Base-by-base conservation (phyloP, 2,888 invertebrate genomes). In the Apotomis turbidana region DNA sequence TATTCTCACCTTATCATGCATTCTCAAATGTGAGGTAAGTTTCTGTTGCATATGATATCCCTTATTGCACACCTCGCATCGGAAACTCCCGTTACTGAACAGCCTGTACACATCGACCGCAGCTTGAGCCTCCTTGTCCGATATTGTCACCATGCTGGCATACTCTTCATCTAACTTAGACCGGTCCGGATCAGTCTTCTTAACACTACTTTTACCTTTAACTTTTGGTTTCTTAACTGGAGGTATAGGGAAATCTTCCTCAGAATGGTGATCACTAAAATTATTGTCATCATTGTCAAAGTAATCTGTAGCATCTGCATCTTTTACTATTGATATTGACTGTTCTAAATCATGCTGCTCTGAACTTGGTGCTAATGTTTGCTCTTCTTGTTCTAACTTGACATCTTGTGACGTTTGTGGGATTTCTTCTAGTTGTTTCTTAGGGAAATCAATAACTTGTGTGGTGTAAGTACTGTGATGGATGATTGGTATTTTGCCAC, bases 1-100 rank as follows among this genome's bases (percentile, higher is more conserved):
- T 72, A 49, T 36, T 70, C 77, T 81, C 79, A 90, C 93, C 85
- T 83, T 86, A 78, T 91, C 89, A 86, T 93, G 93, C 89, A 90
- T 91, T 27, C 90, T 81, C 76, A 81, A 81, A 79, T 93, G 93
- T 27, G 80, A 68, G 13, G 81, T 84, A 64, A 88, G 77, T 12
- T 86, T 80, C 38, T 82, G 82, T 38, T 88, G 86, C 80, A 79
- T 87, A 60, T 79, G 78, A 77, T 85, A 90, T 5, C 81, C 75
- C 59, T 87, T 89, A n/a, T 81, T 80, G 74, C 93, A 93, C 38
- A 84, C 74, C 10, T 80, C 70, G 78, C 93, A 93, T 12, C 78
- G 77, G 73, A 80, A 81, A 67, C 83, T 85, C 4, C 91, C 91
- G 6, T 77, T 76, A 54, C 85, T 83, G 52, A 84, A 86, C 78